Evolutionary conservation across 2,888 invertebrate genomes (phyloP), one percentile per base, ranked within the genome.

Genomic region (Emmelina monodactyla): DNA sequence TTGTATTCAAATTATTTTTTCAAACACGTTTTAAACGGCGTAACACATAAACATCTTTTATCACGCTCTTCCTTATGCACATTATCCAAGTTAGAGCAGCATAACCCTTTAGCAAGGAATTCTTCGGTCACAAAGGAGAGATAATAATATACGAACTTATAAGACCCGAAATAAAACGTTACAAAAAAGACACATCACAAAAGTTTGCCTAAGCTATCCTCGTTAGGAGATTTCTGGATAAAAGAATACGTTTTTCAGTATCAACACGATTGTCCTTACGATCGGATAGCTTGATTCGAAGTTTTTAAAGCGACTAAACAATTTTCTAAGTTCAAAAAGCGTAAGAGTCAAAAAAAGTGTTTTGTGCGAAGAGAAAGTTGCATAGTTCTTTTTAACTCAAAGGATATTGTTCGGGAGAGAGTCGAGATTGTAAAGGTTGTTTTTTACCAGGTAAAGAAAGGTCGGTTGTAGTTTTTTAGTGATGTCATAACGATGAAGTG

Each of bases 121-220:
- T 49, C 48, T 47, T 45, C 44, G 49, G 48, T 51, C 53, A 48
- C 59, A 65, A 63, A 67, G 4, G 13, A 7, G 66, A 65, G 64
- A 64, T 65, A 64, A 68, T 65, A 67, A 62, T 65, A 70, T 69
- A 66, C 55, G 55, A 50, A 61, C 67, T 68, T 75, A 75, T 73
- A 72, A 56, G 67, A 66, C 56, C 62, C 67, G 65, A 57, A 68
- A 72, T 66, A 72, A 73, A 70, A 68, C 47, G 58, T 65, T n/a
- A 70, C 63, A 68, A 71, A 72, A 60, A 69, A 70, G 72, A 58
- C 63, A 70, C 70, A 68, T 73, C 69, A 78, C 76, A 73, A 76
- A 75, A 75, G 75, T 79, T 78, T 73, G 78, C 72, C 75, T 79
- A 78, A 75, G 71, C 79, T 78, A 75, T 76, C 71, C 71, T 79